These are phyloP conservation scores for Ypsolopha scabrella DNA, from an alignment of 2,888 invertebrate genomes.

Conservation along the genomic window DNA sequence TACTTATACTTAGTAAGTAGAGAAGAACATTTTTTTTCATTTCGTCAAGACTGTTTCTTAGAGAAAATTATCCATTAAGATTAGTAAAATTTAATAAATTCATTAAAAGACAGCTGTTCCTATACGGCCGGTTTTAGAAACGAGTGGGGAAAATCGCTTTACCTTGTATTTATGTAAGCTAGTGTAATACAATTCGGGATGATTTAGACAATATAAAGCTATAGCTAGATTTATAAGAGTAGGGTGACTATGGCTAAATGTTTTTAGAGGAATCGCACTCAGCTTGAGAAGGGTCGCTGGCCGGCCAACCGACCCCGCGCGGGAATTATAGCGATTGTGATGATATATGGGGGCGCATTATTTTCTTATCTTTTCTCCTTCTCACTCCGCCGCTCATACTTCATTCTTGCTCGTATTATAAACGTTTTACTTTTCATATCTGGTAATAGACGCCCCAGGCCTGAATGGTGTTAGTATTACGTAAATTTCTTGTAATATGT, in stretches of 20 bases:
- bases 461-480: slow-evolving; percentile 50
- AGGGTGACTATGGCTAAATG: slow-evolving; percentile 38
- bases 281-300: slow-evolving; percentile 56
- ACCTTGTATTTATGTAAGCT: no score
- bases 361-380: slow-evolving; percentile 69
- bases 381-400: slow-evolving; percentile 64
- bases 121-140: no score
- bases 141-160: no score
- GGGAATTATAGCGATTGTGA: slow-evolving; percentile 64
- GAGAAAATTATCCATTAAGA: no score
- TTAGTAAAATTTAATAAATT: no score
- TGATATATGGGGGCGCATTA: slow-evolving; percentile 68
- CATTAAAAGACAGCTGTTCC: no score
- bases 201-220: no score
- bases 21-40: no score
- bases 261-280: slow-evolving; percentile 45
- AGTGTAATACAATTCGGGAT: no score
- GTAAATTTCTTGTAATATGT: slow-evolving; percentile 52
- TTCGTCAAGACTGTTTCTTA: no score
- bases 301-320: slow-evolving; percentile 41
- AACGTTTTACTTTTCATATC: slow-evolving; percentile 64
- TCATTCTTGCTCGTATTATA: slow-evolving; percentile 60
- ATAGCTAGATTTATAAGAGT: neutral
- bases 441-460: slow-evolving; percentile 47
- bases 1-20: no score